A percentile compares a stretch with the other conserved stretches of the same genome.
Conservation (phyloP, 2,888 invertebrate species). For the Dascillus cervinus region DNA sequence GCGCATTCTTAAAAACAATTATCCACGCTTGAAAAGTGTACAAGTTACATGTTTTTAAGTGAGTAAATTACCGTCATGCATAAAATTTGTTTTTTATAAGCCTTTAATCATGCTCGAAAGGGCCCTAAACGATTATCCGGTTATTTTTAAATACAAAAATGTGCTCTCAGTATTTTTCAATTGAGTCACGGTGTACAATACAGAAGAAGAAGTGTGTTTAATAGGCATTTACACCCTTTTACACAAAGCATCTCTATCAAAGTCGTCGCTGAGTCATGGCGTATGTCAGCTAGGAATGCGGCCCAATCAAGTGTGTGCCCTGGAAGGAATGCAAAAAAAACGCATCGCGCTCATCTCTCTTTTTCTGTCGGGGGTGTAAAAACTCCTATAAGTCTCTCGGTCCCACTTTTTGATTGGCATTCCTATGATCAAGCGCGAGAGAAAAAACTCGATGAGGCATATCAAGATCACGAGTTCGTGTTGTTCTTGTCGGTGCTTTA, state of each 20-base stretch:
- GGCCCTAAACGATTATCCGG: slow-evolving; percentile 20
- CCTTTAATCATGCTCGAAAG: slow-evolving; percentile 19
- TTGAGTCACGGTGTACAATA: slow-evolving; percentile 22
- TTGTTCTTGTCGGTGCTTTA: neutral
- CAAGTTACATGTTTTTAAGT: too few species aligned
- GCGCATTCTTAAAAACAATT: too few species aligned
- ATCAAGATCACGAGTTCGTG: neutral
- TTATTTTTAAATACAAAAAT: slow-evolving; percentile 10
- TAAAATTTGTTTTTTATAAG: slow-evolving; percentile 24
- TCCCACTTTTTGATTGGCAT: slow-evolving; percentile 1
- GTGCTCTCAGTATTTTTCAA: slow-evolving; percentile 14
- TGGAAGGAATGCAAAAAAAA: slow-evolving; percentile 26
- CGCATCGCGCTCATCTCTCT: slow-evolving; percentile 1
- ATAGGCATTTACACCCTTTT: slow-evolving; percentile 40
- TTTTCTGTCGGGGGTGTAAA: slow-evolving; percentile 11
- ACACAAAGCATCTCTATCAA: slow-evolving; percentile 38
- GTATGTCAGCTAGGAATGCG: slow-evolving; percentile 36
- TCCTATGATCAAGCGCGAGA: neutral
- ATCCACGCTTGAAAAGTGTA: too few species aligned
- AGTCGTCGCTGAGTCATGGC: slow-evolving; percentile 33
- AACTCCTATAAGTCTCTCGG: slow-evolving; percentile 4
- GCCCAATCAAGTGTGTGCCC: slow-evolving; percentile 29
- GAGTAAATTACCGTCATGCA: slow-evolving; percentile 7
- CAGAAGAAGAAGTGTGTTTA: slow-evolving; percentile 30
- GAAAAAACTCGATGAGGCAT: neutral